Evolutionary conservation across 2,797 vertebrate species (phyloP).

Genomic region (Myotis findleyi): DNA sequence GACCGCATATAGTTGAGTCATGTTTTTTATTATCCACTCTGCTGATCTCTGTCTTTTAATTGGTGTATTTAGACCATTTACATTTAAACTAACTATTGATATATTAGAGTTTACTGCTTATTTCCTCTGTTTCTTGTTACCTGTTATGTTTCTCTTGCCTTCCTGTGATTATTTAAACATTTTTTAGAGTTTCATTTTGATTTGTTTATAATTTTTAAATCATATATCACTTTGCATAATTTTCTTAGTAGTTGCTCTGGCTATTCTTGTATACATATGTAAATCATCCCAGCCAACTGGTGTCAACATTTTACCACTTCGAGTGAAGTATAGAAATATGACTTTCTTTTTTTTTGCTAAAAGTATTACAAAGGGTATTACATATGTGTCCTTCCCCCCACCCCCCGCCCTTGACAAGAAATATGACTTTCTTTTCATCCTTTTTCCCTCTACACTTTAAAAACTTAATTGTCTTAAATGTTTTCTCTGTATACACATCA

Average conservation of each 20-base stretch:
- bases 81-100: slow-evolving; percentile 6
- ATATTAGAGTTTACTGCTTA: not conserved
- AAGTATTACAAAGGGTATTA: no score
- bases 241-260: not conserved
- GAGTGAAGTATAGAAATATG: not conserved
- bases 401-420: not conserved
- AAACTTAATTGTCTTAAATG: not conserved
- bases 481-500: not conserved
- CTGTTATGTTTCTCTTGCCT: not conserved
- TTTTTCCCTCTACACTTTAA: not conserved
- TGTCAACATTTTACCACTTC: not conserved
- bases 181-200: not conserved
- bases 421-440: not conserved
- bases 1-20: not conserved
- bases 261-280: not conserved
- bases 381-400: no score
- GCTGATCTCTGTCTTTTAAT: not conserved
- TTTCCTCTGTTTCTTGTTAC: not conserved
- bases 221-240: not conserved
- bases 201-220: not conserved
- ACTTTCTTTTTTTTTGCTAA: not conserved
- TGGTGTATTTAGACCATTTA: not conserved
- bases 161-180: not conserved
- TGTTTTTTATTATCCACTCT: not conserved
- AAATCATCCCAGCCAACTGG: not conserved